Conservation (phyloP, 2,113 vertebrate species). For the Nyctibius bracteatus region DNA sequence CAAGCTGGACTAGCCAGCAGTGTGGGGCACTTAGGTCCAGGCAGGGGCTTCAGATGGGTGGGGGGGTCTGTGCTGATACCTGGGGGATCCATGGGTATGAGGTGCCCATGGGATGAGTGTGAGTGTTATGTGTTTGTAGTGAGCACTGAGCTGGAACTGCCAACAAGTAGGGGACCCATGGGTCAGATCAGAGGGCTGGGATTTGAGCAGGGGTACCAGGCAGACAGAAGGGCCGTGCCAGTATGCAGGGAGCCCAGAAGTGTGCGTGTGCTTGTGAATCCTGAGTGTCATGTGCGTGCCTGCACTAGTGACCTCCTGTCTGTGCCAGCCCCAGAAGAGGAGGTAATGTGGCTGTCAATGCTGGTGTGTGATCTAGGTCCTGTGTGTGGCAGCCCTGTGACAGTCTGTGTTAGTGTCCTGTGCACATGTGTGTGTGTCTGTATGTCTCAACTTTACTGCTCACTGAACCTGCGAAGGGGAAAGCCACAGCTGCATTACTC, state of each 20-base stretch:
- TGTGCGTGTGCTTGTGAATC: not conserved
- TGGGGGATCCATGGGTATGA: no score
- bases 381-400: rapidly evolving
- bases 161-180: rapidly evolving
- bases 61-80: no score
- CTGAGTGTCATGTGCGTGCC: not conserved
- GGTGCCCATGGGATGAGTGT: not conserved
- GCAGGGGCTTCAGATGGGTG: no score
- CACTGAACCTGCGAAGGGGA: not conserved
- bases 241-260: rapidly evolving
- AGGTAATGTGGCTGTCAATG: rapidly evolving
- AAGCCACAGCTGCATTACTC: rapidly evolving
- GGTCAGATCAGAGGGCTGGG: rapidly evolving
- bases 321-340: not conserved
- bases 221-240: rapidly evolving
- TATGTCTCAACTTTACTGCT: not conserved
- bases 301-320: not conserved
- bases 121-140: rapidly evolving
- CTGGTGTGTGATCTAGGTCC: not conserved
- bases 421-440: not conserved
- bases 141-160: not conserved
- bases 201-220: rapidly evolving
- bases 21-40: no score
- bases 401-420: rapidly evolving
- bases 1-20: no score